Conservation (phyloP, 2,113 vertebrate genomes). For the Tenrec ecaudatus region DNA sequence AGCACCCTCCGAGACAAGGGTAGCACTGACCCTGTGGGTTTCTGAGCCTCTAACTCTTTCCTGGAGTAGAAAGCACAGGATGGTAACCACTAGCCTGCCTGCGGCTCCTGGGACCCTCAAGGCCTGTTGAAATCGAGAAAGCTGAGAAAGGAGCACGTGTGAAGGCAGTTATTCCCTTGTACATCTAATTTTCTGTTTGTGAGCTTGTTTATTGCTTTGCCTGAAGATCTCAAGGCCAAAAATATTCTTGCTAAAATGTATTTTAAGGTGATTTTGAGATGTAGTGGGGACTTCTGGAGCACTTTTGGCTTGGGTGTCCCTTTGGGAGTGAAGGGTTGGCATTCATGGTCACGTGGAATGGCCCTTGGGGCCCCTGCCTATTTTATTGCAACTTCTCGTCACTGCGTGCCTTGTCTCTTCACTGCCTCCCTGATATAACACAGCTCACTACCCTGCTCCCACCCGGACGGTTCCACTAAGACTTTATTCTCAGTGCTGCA, state of each 20-base stretch:
- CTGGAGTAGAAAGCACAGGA: background rate
- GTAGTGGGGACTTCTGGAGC: too few species aligned
- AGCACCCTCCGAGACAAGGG: too few species aligned
- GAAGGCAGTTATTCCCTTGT: background rate
- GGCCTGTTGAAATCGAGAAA: background rate
- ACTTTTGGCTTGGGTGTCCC: too few species aligned
- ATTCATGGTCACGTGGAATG: background rate
- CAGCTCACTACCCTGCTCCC: fast-evolving
- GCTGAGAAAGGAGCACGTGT: background rate
- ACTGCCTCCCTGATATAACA: background rate
- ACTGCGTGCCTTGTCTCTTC: background rate
- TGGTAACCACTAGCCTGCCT: background rate
- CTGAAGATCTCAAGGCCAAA: background rate
- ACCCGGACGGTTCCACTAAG: background rate
- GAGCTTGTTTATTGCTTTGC: background rate
- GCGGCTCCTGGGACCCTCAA: background rate
- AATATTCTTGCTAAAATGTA: too few species aligned
- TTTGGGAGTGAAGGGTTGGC: too few species aligned
- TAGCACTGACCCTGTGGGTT: too few species aligned
- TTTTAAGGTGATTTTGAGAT: too few species aligned
- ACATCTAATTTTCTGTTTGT: background rate
- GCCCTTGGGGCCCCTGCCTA: background rate
- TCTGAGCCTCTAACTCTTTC: too few species aligned
- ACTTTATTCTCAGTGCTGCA: too few species aligned
- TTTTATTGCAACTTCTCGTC: background rate